Evolutionary conservation across 2,888 invertebrate species (phyloP).

Genomic region (Clostera curtula): DNA sequence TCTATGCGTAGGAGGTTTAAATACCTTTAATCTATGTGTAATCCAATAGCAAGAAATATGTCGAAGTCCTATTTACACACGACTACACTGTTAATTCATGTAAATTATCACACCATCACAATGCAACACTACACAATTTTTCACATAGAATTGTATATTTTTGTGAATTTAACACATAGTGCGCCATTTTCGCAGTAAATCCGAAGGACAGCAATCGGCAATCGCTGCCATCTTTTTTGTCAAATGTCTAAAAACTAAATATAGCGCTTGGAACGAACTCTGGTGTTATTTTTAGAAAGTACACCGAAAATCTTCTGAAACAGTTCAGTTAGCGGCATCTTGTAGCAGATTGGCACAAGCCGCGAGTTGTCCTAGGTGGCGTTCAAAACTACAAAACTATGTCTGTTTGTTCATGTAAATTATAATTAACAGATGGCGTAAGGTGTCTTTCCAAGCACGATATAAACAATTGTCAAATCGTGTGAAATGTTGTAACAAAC

Average conservation of each 20-base stretch:
- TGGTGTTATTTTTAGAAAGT: constrained; percentile 74
- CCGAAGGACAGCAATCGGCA: constrained; percentile 69
- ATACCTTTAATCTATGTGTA: constrained; percentile 71
- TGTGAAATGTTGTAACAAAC: no score
- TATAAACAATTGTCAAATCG: no score
- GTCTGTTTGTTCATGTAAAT: neutral
- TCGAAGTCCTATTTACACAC: constrained; percentile 66
- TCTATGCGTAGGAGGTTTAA: constrained; percentile 58
- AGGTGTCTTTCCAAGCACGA: neutral
- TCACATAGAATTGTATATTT: constrained; percentile 64
- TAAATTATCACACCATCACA: constrained; percentile 67
- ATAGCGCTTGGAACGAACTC: constrained; percentile 73
- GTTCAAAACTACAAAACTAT: constrained; percentile 6
- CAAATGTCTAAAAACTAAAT: constrained; percentile 74
- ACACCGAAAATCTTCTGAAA: constrained; percentile 32
- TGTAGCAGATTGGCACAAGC: neutral
- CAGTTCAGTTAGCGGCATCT: constrained; percentile 47
- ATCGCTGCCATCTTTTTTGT: constrained; percentile 75
- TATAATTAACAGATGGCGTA: constrained; percentile 1
- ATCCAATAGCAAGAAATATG: constrained; percentile 73
- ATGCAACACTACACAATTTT: constrained; percentile 67
- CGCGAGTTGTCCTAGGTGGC: constrained; percentile 28
- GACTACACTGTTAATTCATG: constrained; percentile 65
- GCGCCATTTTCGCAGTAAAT: constrained; percentile 71
- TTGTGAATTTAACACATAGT: constrained; percentile 70